Evolutionary conservation across 2,888 invertebrate species (phyloP).

Genomic region (Idaea biselata): DNA sequence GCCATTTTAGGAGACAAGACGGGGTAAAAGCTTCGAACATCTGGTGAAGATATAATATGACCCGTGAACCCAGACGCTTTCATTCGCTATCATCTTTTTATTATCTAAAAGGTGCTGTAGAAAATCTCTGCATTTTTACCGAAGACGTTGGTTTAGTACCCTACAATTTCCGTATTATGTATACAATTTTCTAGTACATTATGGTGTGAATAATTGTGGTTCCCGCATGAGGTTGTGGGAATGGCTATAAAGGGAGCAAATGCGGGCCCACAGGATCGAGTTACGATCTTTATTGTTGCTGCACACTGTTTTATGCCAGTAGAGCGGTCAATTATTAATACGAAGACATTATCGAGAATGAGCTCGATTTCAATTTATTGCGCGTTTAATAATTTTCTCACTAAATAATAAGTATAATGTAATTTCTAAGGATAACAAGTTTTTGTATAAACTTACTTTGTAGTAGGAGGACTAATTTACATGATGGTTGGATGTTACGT

Average conservation of each 20-base stretch:
- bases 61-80: neutral
- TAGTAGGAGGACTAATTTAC: neutral
- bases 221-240: conserved; percentile 25
- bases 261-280: conserved; percentile 24
- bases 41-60: neutral
- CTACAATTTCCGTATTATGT: neutral
- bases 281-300: conserved; percentile 19
- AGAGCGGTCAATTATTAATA: neutral
- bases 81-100: neutral
- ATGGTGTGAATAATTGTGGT: neutral
- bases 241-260: conserved; percentile 11
- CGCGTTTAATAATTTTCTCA: too few relatives aligned
- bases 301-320: conserved; percentile 9
- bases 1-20: conserved; percentile 3
- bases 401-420: too few relatives aligned
- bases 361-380: neutral
- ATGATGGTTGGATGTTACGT: too few relatives aligned
- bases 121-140: neutral
- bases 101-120: neutral
- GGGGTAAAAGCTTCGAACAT: neutral
- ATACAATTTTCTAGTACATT: neutral
- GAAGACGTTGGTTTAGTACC: neutral
- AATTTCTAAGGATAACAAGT: neutral
- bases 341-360: neutral
- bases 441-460: too few relatives aligned